phyloP scores from a whole-genome alignment of 2,888 invertebrate genomes.

The Osmoderma eremita region DNA sequence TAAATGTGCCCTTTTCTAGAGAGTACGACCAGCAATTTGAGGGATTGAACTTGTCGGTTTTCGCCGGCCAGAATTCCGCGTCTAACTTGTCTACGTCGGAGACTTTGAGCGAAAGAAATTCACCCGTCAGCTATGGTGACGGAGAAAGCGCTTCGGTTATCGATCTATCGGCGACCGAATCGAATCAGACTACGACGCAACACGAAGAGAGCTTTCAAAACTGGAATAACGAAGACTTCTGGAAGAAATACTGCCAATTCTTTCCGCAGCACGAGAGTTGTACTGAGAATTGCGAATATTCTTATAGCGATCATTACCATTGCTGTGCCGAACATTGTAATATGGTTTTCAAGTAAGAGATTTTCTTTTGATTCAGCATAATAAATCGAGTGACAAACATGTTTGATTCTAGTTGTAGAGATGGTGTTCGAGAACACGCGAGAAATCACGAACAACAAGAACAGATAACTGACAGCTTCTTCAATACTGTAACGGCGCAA shows the following conservation, averaged over 20 bases:
- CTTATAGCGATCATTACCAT: slow-evolving; percentile 86
- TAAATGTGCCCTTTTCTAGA: slow-evolving; percentile 63
- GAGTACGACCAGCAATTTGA: slow-evolving; percentile 62
- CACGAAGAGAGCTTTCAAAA: slow-evolving; percentile 51
- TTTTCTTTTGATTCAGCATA: too few species aligned
- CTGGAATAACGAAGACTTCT: slow-evolving; percentile 66
- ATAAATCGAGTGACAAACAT: too few species aligned
- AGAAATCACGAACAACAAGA: slow-evolving; percentile 90
- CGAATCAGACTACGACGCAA: slow-evolving; percentile 52
- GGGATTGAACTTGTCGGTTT: slow-evolving; percentile 58
- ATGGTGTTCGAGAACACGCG: slow-evolving; percentile 85
- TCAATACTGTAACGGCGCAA: slow-evolving; percentile 72
- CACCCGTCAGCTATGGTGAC: slow-evolving; percentile 65
- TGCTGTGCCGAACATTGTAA: slow-evolving; percentile 83
- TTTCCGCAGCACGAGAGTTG: slow-evolving; percentile 60
- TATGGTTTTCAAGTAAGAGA: slow-evolving; percentile 75
- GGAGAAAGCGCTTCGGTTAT: slow-evolving; percentile 60
- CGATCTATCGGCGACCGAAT: slow-evolving; percentile 61
- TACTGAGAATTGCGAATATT: slow-evolving; percentile 66
- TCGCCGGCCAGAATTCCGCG: slow-evolving; percentile 55
- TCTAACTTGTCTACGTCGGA: slow-evolving; percentile 64
- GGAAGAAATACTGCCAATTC: slow-evolving; percentile 68
- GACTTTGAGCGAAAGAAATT: slow-evolving; percentile 67
- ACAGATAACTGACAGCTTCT: slow-evolving; percentile 82
- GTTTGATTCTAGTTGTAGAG: slow-evolving; percentile 66